Evolutionary conservation across 2,113 vertebrate species (phyloP).

Genomic region (Heterocephalus glaber): DNA sequence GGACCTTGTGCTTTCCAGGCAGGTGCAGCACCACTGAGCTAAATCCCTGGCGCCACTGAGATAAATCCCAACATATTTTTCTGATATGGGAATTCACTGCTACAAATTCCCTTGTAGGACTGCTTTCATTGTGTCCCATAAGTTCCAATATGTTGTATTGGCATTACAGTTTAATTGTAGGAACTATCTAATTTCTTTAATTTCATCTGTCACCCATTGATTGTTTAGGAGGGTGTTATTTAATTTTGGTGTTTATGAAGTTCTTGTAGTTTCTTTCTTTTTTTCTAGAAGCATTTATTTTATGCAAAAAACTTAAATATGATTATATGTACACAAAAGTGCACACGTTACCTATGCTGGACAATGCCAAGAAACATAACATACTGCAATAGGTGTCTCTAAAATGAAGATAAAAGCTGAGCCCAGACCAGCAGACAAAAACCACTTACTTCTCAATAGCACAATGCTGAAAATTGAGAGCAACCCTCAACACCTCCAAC

Average conservation of each 20-base stretch:
- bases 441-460: slow-evolving; percentile 61
- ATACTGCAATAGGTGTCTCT: slow-evolving; percentile 84
- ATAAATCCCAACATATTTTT: too few species aligned
- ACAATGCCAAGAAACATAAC: too few species aligned
- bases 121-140: background rate
- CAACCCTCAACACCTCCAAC: slow-evolving; percentile 85
- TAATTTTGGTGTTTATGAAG: background rate
- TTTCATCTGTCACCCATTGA: background rate
- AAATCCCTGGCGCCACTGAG: too few species aligned
- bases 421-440: slow-evolving; percentile 87
- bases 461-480: slow-evolving; percentile 85
- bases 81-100: background rate
- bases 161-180: too few species aligned
- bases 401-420: slow-evolving; percentile 84
- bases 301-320: too few species aligned
- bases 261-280: too few species aligned
- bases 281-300: too few species aligned
- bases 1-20: too few species aligned
- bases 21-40: too few species aligned
- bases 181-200: background rate
- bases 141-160: background rate
- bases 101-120: background rate
- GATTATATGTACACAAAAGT: too few species aligned
- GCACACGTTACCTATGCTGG: too few species aligned
- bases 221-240: background rate